A percentile compares a stretch with the other conserved stretches of the same genome.
These are phyloP conservation scores for Cordilura impudica DNA, from an alignment of 2,888 invertebrate genomes.

Conservation along the genomic window DNA sequence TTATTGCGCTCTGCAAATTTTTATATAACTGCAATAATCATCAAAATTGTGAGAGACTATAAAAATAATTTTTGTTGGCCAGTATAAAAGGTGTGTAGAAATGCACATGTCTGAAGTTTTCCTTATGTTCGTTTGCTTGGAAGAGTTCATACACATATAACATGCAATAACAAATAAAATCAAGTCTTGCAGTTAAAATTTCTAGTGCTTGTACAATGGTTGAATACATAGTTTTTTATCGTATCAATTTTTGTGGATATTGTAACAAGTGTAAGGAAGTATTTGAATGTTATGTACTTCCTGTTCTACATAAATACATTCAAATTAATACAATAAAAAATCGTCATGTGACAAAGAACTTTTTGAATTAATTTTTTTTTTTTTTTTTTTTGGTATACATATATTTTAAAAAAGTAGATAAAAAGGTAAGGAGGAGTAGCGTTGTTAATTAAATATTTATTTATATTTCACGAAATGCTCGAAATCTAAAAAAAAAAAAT, in stretches of 20 bases:
- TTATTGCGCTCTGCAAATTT: too few relatives aligned
- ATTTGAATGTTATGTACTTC: neutral
- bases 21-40: too few relatives aligned
- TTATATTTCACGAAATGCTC: too few relatives aligned
- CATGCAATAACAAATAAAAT: constrained; percentile 57
- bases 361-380: constrained; percentile 1
- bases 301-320: neutral
- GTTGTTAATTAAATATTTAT: too few relatives aligned
- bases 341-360: constrained; percentile 8
- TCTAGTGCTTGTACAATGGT: constrained; percentile 2
- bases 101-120: too few relatives aligned
- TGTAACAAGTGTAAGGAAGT: constrained; percentile 1
- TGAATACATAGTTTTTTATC: neutral
- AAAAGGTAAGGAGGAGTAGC: too few relatives aligned
- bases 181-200: constrained; percentile 40
- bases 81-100: too few relatives aligned
- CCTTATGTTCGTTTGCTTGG: neutral
- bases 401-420: too few relatives aligned
- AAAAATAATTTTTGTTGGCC: too few relatives aligned
- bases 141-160: constrained; percentile 26
- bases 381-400: too few relatives aligned
- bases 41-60: too few relatives aligned
- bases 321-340: neutral
- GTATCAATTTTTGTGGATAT: constrained; percentile 1
- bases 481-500: too few relatives aligned